Evolutionary conservation across 1,140 invertebrate genomes (phyloP).

Genomic region (Drosophila albomicans): DNA sequence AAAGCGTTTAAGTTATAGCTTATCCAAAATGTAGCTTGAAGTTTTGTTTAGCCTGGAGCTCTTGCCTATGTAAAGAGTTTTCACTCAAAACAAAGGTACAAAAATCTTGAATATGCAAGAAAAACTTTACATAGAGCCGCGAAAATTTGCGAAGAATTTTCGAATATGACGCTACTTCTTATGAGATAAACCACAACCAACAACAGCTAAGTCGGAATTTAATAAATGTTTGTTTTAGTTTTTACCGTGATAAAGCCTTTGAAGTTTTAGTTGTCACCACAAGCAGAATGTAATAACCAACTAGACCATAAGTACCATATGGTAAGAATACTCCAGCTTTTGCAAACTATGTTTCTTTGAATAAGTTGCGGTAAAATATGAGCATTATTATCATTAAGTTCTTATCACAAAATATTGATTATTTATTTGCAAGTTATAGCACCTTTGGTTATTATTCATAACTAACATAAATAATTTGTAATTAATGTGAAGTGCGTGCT

Average conservation of each 20-base stretch:
- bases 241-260: conserved; percentile 53
- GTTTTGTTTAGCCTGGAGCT: conserved; percentile 34
- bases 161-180: conserved; percentile 5
- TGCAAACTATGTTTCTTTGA: no score
- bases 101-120: conserved; percentile 70
- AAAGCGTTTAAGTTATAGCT: conserved; percentile 52
- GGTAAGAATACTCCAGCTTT: no score
- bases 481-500: no score
- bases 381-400: no score
- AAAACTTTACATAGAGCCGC: conserved; percentile 58
- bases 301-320: conserved; percentile 2
- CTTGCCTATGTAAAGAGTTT: conserved; percentile 42
- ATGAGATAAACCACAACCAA: conserved; percentile 42
- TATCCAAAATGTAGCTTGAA: conserved; percentile 40
- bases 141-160: conserved; percentile 61
- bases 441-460: no score
- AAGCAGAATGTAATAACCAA: conserved; percentile 16
- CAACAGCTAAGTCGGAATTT: conserved; percentile 61
- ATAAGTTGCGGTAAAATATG: neutral
- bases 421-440: no score
- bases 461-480: no score
- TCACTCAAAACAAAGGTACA: conserved; percentile 40
- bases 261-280: conserved; percentile 54
- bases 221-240: conserved; percentile 66
- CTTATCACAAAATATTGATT: no score